Evolutionary conservation across 1,140 invertebrate species (phyloP).

Genomic region (Drosophila fuyamai): DNA sequence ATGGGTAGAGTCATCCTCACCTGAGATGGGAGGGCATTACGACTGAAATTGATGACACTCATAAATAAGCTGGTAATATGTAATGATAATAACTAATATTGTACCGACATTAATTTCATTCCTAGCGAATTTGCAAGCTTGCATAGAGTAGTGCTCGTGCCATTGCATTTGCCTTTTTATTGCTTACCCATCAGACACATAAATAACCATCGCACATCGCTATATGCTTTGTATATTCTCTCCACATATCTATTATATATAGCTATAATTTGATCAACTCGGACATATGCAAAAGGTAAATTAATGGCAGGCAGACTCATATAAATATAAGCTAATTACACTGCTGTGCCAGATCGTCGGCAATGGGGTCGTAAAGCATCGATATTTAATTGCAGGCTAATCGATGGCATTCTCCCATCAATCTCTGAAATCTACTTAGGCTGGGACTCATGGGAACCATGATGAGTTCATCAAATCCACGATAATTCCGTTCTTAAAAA

Average conservation of each 20-base stretch:
- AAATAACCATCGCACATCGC: constrained; percentile 17
- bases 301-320: constrained; percentile 40
- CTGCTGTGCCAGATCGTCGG: constrained; percentile 1
- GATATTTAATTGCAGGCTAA: constrained; percentile 39
- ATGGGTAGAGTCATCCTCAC: constrained; percentile 30
- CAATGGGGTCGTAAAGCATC: constrained; percentile 32
- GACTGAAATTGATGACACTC: constrained; percentile 72
- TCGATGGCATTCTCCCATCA: constrained; percentile 26
- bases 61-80: constrained; percentile 55
- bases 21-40: constrained; percentile 1
- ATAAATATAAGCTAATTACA: constrained; percentile 47
- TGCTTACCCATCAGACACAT: constrained; percentile 14
- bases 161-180: constrained; percentile 4
- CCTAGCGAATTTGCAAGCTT: constrained; percentile 26
- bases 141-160: constrained; percentile 30
- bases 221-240: not conserved
- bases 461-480: not conserved
- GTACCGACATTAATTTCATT: constrained; percentile 43
- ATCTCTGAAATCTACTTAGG: constrained; percentile 8
- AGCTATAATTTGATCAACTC: not conserved
- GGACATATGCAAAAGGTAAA: constrained; percentile 27
- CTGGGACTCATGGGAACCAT: constrained; percentile 1
- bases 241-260: no score
- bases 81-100: constrained; percentile 51
- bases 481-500: no score